Evolutionary conservation across 2,797 vertebrate species (phyloP), one percentile per base, ranked within the genome.

Genomic region (Parauchenoglanis punctatus): DNA sequence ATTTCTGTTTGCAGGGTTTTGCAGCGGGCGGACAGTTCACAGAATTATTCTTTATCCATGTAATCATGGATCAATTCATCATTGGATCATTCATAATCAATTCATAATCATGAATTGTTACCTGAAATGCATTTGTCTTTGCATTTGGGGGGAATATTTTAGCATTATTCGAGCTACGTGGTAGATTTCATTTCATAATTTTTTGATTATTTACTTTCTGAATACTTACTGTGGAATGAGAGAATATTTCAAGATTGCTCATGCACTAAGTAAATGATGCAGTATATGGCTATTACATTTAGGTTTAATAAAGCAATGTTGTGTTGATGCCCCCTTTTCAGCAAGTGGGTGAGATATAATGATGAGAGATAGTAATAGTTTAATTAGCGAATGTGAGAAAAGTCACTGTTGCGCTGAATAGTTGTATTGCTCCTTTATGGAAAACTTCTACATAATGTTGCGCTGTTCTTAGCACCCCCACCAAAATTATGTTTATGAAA

Each of bases 371-470:
- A 80, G 7, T 18, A 3, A 59, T 59, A 44, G 11, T 59, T 2
- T 81, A 61, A 52, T 65, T 78, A 56, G 28, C 44, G 49, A 59
- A 46, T 56, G 13, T 54, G 12, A 80, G 44, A 44, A 54, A 31
- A 31, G 56, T 86, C 68, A 84, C 4, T 23, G 85, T 49, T 49
- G 49, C 10, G 4, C 49, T 10, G 49, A 49, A 8, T 7, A 49
- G 49, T 49, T 10, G 49, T 10, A 49, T 49, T 87, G 28, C 35
- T 83, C 46, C 31, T 35, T 75, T 88, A 88, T 91, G 91, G 90
- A 91, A 91, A 91, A 31, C 87, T 88, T 76, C 70, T 83, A 18
- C 52, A 87, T 46, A 68, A 40, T 78, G 40, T 81, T 73, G 54
- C 56, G 78, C 76, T 73, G 52, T 52, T 72, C 56, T 88, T 85